phyloP scores from a whole-genome alignment of 1,140 invertebrate genomes.

The Grapholita molesta region DNA sequence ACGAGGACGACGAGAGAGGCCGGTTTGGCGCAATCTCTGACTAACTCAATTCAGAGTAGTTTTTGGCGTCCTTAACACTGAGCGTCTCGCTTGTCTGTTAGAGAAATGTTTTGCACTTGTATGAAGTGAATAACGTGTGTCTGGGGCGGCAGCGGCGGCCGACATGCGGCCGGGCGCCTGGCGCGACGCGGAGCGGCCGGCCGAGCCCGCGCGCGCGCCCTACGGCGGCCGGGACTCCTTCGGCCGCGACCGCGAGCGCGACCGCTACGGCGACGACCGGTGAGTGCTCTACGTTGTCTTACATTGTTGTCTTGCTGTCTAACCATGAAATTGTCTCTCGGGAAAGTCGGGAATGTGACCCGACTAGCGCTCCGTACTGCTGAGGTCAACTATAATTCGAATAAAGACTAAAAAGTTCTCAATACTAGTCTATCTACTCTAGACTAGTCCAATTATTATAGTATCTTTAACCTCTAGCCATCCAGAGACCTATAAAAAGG shows the following conservation, averaged over 20 bases:
- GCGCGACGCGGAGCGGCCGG: conserved; percentile 70
- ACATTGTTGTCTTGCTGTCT: too few relatives aligned
- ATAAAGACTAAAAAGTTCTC: too few relatives aligned
- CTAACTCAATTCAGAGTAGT: conserved; percentile 79
- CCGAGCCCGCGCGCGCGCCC: conserved; percentile 58
- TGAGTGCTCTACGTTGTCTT: too few relatives aligned
- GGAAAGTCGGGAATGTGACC: too few relatives aligned
- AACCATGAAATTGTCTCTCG: too few relatives aligned
- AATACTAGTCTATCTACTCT: too few relatives aligned
- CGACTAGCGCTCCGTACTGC: too few relatives aligned
- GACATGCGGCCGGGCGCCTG: conserved; percentile 79
- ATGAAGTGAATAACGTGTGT: neutral
- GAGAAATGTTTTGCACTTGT: neutral
- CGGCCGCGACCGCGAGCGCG: conserved; percentile 38
- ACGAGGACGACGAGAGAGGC: conserved; percentile 62
- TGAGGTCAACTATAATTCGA: too few relatives aligned
- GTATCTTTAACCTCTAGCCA: too few relatives aligned
- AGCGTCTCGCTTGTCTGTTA: conserved; percentile 32
- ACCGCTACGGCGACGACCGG: conserved; percentile 60
- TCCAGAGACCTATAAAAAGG: too few relatives aligned
- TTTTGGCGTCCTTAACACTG: conserved; percentile 55
- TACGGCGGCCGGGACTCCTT: conserved; percentile 73
- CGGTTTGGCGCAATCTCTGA: conserved; percentile 73
- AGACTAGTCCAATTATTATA: too few relatives aligned
- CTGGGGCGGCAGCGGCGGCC: conserved; percentile 53